Percentiles rank a stretch among this genome's conserved stretches.
These are phyloP conservation scores for Edolisoma coerulescens DNA, from an alignment of 2,113 vertebrate genomes.

Conservation along the genomic window DNA sequence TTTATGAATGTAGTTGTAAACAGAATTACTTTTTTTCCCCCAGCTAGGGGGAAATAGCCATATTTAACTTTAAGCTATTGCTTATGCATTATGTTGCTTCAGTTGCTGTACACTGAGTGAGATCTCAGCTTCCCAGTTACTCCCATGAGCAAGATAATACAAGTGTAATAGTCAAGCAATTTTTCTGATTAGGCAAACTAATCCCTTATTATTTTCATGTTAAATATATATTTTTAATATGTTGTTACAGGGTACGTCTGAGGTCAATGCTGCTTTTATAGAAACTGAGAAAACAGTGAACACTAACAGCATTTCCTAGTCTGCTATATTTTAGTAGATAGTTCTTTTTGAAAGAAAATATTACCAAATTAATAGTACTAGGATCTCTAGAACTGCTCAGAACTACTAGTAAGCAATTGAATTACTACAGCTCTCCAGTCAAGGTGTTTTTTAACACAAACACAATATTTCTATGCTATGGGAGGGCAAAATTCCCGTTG, in stretches of 20 bases:
- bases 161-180: neutral
- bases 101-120: neutral
- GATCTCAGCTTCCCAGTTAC: neutral
- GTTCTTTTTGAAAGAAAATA: neutral
- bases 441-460: neutral
- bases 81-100: neutral
- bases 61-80: neutral
- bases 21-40: neutral
- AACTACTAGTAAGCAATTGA: neutral
- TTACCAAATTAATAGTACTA: neutral
- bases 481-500: neutral
- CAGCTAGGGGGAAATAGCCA: neutral
- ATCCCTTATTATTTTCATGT: neutral
- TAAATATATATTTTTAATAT: neutral
- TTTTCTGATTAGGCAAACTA: neutral
- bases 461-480: rapidly evolving
- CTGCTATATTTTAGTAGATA: neutral
- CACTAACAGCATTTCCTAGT: neutral
- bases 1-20: neutral
- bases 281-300: neutral
- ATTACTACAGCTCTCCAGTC: neutral
- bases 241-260: neutral
- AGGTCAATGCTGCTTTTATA: neutral
- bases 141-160: neutral
- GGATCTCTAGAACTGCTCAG: neutral